These are phyloP conservation scores for Protosalanx chinensis DNA, from an alignment of 2,797 vertebrate genomes.

Conservation along the genomic window DNA sequence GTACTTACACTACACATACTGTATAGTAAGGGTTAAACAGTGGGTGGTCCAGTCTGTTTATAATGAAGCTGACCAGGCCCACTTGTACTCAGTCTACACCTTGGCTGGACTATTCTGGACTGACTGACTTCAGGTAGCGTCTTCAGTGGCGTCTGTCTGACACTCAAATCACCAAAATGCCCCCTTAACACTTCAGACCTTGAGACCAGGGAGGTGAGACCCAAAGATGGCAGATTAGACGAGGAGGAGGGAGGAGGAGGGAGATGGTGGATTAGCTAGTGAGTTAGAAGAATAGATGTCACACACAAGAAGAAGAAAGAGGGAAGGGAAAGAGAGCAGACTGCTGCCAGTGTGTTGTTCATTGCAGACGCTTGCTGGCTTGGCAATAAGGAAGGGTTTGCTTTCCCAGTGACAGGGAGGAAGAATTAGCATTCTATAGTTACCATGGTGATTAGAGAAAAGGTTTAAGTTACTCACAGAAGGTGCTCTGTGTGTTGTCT, in stretches of 20 bases:
- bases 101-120: not conserved
- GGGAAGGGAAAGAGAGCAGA: slow-evolving; percentile 45
- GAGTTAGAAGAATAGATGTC: slow-evolving; percentile 58
- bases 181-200: slow-evolving; percentile 53
- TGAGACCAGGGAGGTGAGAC: slow-evolving; percentile 57
- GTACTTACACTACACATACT: not conserved
- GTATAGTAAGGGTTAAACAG: not conserved
- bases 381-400: slow-evolving; percentile 40
- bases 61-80: not conserved
- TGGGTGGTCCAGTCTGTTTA: not conserved
- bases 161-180: slow-evolving; percentile 42
- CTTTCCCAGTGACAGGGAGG: slow-evolving; percentile 39
- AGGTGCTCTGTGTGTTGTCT: slow-evolving; percentile 52
- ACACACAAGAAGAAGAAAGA: slow-evolving; percentile 46
- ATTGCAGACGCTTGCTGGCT: slow-evolving; percentile 78
- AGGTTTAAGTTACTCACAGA: slow-evolving; percentile 38
- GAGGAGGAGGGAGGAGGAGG: slow-evolving; percentile 26
- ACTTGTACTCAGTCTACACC: not conserved
- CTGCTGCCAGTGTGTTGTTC: slow-evolving; percentile 73
- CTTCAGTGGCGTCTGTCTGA: slow-evolving; percentile 24
- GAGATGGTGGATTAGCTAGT: slow-evolving; percentile 58
- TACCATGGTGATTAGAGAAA: slow-evolving; percentile 32
- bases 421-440: slow-evolving; percentile 46
- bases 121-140: slow-evolving; percentile 11
- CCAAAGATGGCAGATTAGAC: slow-evolving; percentile 58